Percentiles rank a stretch among this genome's conserved stretches.
Evolutionary conservation across 2,888 invertebrate genomes (phyloP).

Genomic region (Volucella inflata): DNA sequence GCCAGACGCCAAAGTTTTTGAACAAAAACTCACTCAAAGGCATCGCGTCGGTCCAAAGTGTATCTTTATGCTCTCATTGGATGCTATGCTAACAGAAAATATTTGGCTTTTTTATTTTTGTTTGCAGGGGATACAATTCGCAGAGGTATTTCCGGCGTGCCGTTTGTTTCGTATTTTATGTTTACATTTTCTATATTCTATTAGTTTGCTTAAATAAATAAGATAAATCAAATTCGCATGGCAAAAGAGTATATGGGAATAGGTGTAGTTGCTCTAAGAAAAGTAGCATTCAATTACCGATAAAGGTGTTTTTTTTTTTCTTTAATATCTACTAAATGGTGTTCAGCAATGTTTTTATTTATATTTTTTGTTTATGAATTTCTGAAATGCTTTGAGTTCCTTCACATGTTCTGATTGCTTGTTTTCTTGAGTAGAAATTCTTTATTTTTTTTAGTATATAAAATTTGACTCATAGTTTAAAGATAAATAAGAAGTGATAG

Average conservation of each 20-base stretch:
- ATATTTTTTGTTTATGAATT: background rate
- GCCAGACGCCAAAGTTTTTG: constrained; percentile 28
- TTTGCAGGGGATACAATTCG: background rate
- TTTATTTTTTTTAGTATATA: too few species aligned
- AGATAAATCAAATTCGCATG: background rate
- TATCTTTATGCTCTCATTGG: constrained; percentile 18
- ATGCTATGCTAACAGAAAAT: constrained; percentile 4
- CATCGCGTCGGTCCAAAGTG: constrained; percentile 46
- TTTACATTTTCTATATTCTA: background rate
- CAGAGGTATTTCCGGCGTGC: constrained; percentile 52
- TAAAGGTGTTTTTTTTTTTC: background rate
- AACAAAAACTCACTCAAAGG: constrained; percentile 38
- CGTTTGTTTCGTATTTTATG: constrained; percentile 16
- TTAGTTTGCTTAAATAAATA: background rate
- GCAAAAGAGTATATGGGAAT: background rate
- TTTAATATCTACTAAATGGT: constrained; percentile 5
- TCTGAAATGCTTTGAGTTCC: background rate
- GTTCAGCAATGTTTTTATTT: background rate
- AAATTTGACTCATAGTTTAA: too few species aligned
- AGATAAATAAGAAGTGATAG: too few species aligned
- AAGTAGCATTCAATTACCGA: background rate
- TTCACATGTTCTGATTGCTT: too few species aligned
- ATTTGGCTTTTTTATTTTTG: background rate
- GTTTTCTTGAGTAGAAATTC: too few species aligned
- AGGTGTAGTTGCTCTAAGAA: background rate